These are phyloP conservation scores for Tribolium freemani DNA, from an alignment of 2,888 invertebrate genomes.

Conservation along the genomic window DNA sequence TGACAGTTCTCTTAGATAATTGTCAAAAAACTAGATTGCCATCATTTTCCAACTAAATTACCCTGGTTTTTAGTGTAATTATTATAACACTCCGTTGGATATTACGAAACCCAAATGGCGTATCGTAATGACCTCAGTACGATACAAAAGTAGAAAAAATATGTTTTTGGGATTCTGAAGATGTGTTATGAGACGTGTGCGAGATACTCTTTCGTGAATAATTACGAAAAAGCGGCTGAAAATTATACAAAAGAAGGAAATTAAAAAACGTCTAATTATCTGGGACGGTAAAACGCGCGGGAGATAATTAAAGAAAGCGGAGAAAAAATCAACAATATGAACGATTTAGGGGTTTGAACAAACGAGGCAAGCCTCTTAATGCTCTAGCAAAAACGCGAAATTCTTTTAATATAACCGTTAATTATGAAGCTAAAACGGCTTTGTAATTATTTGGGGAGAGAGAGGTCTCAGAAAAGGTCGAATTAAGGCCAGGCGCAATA, in stretches of 20 bases:
- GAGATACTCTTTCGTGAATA: neutral
- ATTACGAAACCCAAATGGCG: too few species aligned
- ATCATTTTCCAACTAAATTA: too few species aligned
- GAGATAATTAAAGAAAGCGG: conserved; percentile 15
- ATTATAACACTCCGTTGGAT: too few species aligned
- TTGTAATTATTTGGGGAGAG: neutral
- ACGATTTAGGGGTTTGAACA: neutral
- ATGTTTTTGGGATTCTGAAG: neutral
- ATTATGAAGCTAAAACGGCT: neutral
- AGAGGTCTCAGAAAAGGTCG: neutral
- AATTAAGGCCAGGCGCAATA: too few species aligned
- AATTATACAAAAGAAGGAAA: conserved; percentile 14
- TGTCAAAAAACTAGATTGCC: too few species aligned
- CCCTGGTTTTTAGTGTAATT: too few species aligned
- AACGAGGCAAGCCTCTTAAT: neutral
- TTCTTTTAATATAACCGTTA: neutral
- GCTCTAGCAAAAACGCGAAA: neutral
- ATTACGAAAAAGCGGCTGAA: conserved; percentile 2
- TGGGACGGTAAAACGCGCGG: neutral
- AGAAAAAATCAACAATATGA: conserved; percentile 14
- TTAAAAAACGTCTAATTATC: conserved; percentile 17
- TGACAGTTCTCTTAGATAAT: too few species aligned
- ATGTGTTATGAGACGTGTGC: neutral
- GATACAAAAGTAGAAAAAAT: too few species aligned
- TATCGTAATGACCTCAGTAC: too few species aligned